These are phyloP conservation scores for Delphinus delphis DNA, from an alignment of 2,113 vertebrate genomes.

Conservation along the genomic window DNA sequence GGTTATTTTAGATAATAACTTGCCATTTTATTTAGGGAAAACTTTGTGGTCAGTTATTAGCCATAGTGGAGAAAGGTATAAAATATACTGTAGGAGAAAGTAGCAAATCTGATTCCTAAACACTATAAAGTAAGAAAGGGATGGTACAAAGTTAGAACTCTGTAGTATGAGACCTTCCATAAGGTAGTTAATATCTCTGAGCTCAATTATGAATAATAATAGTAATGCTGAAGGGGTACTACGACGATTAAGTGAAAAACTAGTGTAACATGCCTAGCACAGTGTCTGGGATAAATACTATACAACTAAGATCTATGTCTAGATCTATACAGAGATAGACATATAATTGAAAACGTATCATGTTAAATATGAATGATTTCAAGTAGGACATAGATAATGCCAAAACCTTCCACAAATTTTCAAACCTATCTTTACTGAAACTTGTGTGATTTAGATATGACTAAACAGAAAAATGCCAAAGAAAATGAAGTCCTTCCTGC, in stretches of 20 bases:
- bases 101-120: not conserved
- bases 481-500: not conserved
- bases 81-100: not conserved
- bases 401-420: not conserved
- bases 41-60: not conserved
- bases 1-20: slow-evolving; percentile 58
- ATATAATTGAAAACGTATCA: not conserved
- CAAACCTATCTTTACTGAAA: not conserved
- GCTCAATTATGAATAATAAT: not conserved
- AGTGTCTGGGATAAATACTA: not conserved
- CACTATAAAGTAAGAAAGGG: not conserved
- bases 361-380: not conserved
- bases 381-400: not conserved
- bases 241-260: not conserved
- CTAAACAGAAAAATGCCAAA: not conserved
- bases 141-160: not conserved
- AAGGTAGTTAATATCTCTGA: not conserved
- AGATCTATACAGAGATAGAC: not conserved
- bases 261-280: not conserved
- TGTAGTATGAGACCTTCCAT: not conserved
- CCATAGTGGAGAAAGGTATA: not conserved
- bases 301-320: not conserved
- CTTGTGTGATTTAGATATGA: not conserved
- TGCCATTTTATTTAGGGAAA: slow-evolving; percentile 26
- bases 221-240: not conserved